These are phyloP conservation scores for Huso huso DNA, from an alignment of 2,797 vertebrate genomes.

Conservation along the genomic window DNA sequence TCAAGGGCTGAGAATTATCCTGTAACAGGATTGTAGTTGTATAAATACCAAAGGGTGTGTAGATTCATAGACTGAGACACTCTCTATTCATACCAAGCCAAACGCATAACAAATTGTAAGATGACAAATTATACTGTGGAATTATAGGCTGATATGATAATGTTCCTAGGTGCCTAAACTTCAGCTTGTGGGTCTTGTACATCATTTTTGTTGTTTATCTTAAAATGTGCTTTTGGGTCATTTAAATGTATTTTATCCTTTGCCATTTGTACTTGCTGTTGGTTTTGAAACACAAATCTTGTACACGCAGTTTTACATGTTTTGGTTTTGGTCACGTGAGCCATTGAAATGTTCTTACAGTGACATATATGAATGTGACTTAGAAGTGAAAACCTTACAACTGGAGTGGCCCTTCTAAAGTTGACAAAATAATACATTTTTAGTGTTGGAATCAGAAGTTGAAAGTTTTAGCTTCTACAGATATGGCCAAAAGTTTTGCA, in stretches of 20 bases:
- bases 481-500: too few species aligned
- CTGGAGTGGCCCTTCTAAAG: too few species aligned
- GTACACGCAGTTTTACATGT: conserved; percentile 29
- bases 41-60: conserved; percentile 51
- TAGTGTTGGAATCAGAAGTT: too few species aligned
- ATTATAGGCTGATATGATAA: conserved; percentile 16
- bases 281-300: conserved; percentile 26
- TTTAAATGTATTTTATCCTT: conserved; percentile 27
- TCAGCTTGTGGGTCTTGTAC: conserved; percentile 50
- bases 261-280: conserved; percentile 29
- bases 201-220: conserved; percentile 39
- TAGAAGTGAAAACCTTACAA: too few species aligned
- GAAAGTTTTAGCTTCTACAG: too few species aligned
- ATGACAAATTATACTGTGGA: conserved; percentile 27
- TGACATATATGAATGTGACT: too few species aligned
- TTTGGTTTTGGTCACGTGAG: conserved; percentile 19
- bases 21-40: conserved; percentile 26
- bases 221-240: conserved; percentile 21
- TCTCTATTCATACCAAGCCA: conserved; percentile 40
- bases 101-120: conserved; percentile 26
- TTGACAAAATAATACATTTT: too few species aligned
- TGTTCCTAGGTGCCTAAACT: conserved; percentile 33
- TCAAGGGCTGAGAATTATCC: conserved; percentile 24
- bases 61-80: conserved; percentile 33
- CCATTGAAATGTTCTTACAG: too few species aligned